These are phyloP conservation scores for Aphodius sticticus DNA, from an alignment of 2,888 invertebrate species.

Conservation along the genomic window DNA sequence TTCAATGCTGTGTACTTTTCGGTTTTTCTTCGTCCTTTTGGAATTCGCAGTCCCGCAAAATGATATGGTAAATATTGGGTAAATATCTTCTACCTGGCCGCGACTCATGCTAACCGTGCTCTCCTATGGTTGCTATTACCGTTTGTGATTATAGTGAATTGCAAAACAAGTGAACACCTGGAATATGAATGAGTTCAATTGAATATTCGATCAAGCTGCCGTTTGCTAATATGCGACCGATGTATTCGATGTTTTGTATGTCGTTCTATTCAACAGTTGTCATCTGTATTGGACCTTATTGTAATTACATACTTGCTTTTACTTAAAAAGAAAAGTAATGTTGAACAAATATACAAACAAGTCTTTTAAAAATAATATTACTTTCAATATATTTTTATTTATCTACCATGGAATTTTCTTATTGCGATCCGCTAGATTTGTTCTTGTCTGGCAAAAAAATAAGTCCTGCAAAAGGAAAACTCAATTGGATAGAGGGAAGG, in stretches of 20 bases:
- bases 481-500: too few species aligned
- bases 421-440: too few species aligned
- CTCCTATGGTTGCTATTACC: not conserved
- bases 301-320: not conserved
- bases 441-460: too few species aligned
- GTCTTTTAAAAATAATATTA: too few species aligned
- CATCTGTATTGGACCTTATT: not conserved
- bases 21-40: not conserved
- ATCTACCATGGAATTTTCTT: too few species aligned
- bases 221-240: not conserved
- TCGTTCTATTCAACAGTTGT: not conserved
- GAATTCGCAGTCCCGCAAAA: not conserved
- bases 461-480: too few species aligned
- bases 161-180: not conserved
- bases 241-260: not conserved
- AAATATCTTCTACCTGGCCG: not conserved
- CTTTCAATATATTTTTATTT: too few species aligned
- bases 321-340: not conserved
- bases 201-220: not conserved
- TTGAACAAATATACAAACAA: not conserved
- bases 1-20: constrained; percentile 10
- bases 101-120: not conserved
- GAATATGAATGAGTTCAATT: constrained; percentile 4
- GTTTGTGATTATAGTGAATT: not conserved
- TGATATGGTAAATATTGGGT: constrained; percentile 4